These are phyloP conservation scores for Chrosomus eos DNA, from an alignment of 2,797 vertebrate genomes.

Conservation along the genomic window DNA sequence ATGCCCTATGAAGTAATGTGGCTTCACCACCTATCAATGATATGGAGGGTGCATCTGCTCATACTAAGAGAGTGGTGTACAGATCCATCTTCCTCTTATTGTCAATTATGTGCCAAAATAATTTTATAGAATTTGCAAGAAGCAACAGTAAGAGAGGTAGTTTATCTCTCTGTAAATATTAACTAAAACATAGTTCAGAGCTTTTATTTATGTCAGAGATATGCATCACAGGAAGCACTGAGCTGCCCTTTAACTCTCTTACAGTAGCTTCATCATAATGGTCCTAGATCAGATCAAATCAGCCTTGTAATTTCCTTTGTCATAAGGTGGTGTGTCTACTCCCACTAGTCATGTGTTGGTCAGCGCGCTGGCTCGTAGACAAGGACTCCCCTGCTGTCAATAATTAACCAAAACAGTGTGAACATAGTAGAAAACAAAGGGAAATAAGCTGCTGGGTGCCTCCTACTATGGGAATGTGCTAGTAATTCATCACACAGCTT, in stretches of 20 bases:
- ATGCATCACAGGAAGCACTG: background rate
- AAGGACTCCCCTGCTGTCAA: constrained; percentile 47
- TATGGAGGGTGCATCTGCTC: background rate
- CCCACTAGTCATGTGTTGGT: constrained; percentile 44
- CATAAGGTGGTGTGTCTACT: constrained; percentile 22
- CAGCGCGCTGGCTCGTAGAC: background rate
- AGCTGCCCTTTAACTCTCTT: constrained; percentile 1
- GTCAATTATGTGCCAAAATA: background rate
- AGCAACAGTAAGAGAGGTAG: background rate
- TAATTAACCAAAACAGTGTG: constrained; percentile 70
- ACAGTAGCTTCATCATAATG: background rate
- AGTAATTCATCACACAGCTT: background rate
- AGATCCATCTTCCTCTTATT: background rate
- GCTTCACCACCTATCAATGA: constrained; percentile 3
- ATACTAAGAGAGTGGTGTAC: background rate
- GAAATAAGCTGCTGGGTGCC: background rate
- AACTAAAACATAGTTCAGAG: background rate
- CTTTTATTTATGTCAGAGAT: background rate
- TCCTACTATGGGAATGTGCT: background rate
- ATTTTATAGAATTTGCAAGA: background rate
- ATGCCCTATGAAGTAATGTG: background rate
- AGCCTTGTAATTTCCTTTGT: constrained; percentile 3
- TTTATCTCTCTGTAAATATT: constrained; percentile 12
- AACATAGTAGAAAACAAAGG: constrained; percentile 14
- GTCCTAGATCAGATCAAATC: constrained; percentile 8